These are phyloP conservation scores for Antechinus flavipes DNA, from an alignment of 2,113 vertebrate species.

Conservation along the genomic window DNA sequence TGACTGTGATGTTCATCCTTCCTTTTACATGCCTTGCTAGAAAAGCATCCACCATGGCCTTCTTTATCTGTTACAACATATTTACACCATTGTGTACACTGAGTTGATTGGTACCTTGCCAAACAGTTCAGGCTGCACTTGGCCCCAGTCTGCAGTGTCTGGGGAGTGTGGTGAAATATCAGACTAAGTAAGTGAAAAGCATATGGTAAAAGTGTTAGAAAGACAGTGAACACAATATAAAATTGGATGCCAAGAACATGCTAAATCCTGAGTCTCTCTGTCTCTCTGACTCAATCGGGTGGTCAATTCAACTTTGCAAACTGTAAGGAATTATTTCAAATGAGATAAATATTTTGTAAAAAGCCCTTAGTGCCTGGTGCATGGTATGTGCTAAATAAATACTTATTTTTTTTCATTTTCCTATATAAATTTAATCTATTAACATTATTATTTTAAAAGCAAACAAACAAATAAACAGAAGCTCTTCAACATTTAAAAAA, in stretches of 20 bases:
- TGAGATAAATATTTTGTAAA: not conserved
- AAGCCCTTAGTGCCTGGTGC: not conserved
- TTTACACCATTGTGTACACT: not conserved
- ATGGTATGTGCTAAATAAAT: not conserved
- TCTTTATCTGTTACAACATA: not conserved
- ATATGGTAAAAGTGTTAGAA: not conserved
- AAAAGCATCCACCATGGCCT: not conserved
- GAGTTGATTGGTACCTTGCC: not conserved
- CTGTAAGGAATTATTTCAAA: not conserved
- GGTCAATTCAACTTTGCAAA: not conserved
- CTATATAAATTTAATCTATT: not conserved
- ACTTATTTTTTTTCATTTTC: not conserved
- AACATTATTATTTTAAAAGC: slow-evolving; percentile 23
- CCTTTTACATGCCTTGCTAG: slow-evolving; percentile 2
- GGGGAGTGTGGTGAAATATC: slow-evolving; percentile 14
- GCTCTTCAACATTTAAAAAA: slow-evolving; percentile 15
- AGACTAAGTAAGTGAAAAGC: slow-evolving; percentile 10
- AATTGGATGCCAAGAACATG: not conserved
- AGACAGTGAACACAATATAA: not conserved
- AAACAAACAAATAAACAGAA: not conserved
- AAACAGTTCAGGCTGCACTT: not conserved
- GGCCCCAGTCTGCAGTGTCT: accelerated
- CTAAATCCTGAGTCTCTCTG: not conserved
- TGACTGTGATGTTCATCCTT: not conserved
- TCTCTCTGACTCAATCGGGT: slow-evolving; percentile 9